Conservation (phyloP, 2,113 vertebrate species). For the Hippolais icterina region DNA sequence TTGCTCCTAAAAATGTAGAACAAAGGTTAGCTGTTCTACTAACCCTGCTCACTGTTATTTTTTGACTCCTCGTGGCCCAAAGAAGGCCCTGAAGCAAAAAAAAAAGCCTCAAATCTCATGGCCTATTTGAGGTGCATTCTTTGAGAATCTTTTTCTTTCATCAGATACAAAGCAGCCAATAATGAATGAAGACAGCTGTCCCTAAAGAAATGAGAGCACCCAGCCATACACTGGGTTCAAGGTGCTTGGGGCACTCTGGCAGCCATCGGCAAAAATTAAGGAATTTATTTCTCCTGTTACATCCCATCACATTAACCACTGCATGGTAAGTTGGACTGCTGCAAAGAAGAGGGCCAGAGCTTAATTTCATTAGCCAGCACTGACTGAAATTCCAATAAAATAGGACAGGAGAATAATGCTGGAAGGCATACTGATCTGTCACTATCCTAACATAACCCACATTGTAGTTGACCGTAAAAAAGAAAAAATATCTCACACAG, state of each 20-base stretch:
- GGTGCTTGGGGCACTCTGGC: slow-evolving; percentile 17
- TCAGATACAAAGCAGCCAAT: slow-evolving; percentile 49
- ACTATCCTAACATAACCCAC: background rate
- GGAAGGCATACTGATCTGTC: background rate
- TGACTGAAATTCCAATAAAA: background rate
- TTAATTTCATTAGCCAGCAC: slow-evolving; percentile 8
- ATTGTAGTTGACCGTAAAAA: background rate
- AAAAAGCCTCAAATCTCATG: slow-evolving; percentile 32
- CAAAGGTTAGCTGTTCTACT: slow-evolving; percentile 60
- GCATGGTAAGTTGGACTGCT: background rate
- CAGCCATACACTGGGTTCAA: background rate
- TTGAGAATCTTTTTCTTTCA: slow-evolving; percentile 49
- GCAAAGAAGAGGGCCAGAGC: background rate
- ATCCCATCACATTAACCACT: slow-evolving; percentile 9
- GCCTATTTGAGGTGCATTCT: slow-evolving; percentile 31
- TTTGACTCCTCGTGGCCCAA: background rate
- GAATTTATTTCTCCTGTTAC: background rate
- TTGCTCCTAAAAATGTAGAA: slow-evolving; percentile 52
- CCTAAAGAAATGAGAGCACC: slow-evolving; percentile 20
- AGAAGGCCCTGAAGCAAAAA: slow-evolving; percentile 63
- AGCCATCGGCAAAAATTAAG: background rate
- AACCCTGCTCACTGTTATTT: slow-evolving; percentile 11
- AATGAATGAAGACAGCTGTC: slow-evolving; percentile 25
- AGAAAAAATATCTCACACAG: background rate
- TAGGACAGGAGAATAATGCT: background rate